Evolutionary conservation across 2,797 vertebrate species (phyloP).

Genomic region (Sardinella longiceps): DNA sequence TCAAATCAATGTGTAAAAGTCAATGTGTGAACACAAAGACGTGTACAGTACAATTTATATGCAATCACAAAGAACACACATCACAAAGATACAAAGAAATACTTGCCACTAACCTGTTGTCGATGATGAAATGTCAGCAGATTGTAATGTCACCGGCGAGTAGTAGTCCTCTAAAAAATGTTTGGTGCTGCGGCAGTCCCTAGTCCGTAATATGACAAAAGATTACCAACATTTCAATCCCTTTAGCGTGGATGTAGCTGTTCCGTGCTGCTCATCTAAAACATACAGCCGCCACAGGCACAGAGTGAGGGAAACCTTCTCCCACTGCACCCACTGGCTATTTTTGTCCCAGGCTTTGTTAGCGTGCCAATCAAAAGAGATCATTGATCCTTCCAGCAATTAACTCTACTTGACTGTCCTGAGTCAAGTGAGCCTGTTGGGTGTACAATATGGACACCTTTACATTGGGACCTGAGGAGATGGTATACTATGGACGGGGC

Average conservation of each 20-base stretch:
- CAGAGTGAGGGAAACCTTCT: slow-evolving; percentile 13
- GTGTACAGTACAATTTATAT: not conserved
- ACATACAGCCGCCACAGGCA: slow-evolving; percentile 3
- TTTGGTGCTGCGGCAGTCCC: not conserved
- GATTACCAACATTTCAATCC: slow-evolving; percentile 24
- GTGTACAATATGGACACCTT: slow-evolving; percentile 11
- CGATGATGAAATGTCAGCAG: not conserved
- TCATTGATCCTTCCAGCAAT: slow-evolving; percentile 17
- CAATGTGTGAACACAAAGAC: not conserved
- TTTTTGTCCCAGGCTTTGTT: slow-evolving; percentile 21
- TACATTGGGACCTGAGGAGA: not conserved
- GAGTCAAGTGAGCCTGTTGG: not conserved
- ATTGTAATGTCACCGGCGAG: not conserved
- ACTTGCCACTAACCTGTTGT: not conserved
- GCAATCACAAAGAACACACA: no score
- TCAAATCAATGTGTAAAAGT: not conserved
- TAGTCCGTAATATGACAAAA: slow-evolving; percentile 25
- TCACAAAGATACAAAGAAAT: not conserved
- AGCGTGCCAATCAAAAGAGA: slow-evolving; percentile 23
- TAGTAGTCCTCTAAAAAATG: slow-evolving; percentile 14
- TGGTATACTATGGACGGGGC: no score
- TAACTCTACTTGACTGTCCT: slow-evolving; percentile 1
- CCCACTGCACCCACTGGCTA: not conserved
- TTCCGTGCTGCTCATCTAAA: slow-evolving; percentile 5
- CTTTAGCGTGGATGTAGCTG: slow-evolving; percentile 20